Evolutionary conservation across 2,113 vertebrate genomes (phyloP), one percentile per base, ranked within the genome.

Genomic region (Copsychus sechellarum): DNA sequence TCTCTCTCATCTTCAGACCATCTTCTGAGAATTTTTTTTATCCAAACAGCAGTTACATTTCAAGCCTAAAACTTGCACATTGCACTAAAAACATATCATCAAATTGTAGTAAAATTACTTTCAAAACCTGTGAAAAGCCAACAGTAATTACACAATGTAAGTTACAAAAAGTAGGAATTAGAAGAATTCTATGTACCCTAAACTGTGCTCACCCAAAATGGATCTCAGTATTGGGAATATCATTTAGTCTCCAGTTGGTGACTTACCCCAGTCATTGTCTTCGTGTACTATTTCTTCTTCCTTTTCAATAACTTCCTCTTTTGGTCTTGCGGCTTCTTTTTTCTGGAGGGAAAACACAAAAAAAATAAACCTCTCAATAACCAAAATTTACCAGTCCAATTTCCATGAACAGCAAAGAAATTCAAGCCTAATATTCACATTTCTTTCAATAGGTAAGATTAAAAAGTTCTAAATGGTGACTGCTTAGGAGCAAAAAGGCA

Each of bases 261-360:
- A 47, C 97, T 96, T 96, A 99, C 99, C 99, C 99, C 99, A 99
- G 22, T 99, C 98, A 34, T 99, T 99, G 58, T 99, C 99, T 86
- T 99, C 99, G 0, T 99, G 99, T 26, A 99, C 92, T 33, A 99
- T 95, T 84, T 96, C 92, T 78, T 97, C 98, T 85, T 99, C 98
- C 76, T 98, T 98, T 50, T 97, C 97, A 77, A 95, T 65, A 47
- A 98, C 89, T 95, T 98, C 98, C 72, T 98, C 93, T 92, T 98
- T 98, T 14, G 99, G 99, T 74, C 26, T 86, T 66, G 96, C 95
- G 43, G 97, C 98, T 95, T 97, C 98, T 95, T 96, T 99, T 91
- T 96, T 98, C 99, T 99, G 84, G 61, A 82, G 50, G 76, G 80
- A 97, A 58, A 71, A 45, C 56, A 92, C 22, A 88, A 36, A 65